Base-by-base conservation (phyloP, 2,888 invertebrate species). In the Pogonocherus hispidulus region DNA sequence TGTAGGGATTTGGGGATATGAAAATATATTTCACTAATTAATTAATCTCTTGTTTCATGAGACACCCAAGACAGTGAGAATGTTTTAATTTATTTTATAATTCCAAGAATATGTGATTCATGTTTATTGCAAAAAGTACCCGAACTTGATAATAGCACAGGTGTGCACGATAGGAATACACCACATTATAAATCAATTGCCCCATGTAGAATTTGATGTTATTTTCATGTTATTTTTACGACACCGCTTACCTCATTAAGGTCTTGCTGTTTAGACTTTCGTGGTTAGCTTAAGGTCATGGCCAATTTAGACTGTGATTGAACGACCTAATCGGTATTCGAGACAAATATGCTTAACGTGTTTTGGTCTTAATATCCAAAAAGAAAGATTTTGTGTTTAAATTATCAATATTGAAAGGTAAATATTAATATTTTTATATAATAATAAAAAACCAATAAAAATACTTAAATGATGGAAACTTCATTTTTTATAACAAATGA, bases 261-360 rank as follows among this genome's bases (percentile, higher is more conserved):
- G 14, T 44, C 41, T 41, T 22, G 18, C 19, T 22, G 56, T 35
- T 55, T 35, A 37, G n/a, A 37, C 37, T 37, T 9, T 44, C 4
- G 56, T 22, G 56, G 44, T 20, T 11, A 14, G 14, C 59, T 47
- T 59, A 47, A 59, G 59, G 46, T 59, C 59, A 59, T 27, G 59
- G 59, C 27, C 59, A 41, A 35, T 41, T 27, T 46, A 46, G 59
- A 47, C 46, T 47, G 32, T 46, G 47, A 47, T 47, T 47, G 32
- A 47, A 47, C 46, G 27, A 41, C 18, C 46, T 47, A 59, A 35
- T 59, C 27, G 47, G 32, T 35, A 35, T 20, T n/a, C 27, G n/a
- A n/a, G n/a, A n/a, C n/a, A n/a, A n/a, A n/a, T n/a, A n/a, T n/a
- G n/a, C n/a, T n/a, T n/a, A n/a, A n/a, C n/a, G n/a, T n/a, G n/a